Conservation (phyloP, 1,140 invertebrate species). For the Zaprionus inermis region DNA sequence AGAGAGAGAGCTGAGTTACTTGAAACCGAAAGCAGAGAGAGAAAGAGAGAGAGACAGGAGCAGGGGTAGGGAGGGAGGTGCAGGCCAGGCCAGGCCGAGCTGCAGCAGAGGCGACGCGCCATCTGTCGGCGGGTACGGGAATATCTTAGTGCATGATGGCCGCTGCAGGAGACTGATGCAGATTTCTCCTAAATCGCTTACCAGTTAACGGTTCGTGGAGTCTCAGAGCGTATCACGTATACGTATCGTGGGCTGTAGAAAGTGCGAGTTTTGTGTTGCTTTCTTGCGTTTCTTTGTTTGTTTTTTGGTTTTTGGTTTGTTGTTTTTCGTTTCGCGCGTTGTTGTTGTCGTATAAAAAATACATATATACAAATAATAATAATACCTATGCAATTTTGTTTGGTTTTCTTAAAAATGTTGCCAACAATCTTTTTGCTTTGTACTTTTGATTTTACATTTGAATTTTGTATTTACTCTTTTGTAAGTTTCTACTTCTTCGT, state of each 20-base stretch:
- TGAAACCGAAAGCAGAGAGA: slow-evolving; percentile 7
- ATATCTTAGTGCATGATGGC: neutral
- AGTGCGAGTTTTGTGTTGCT: slow-evolving; percentile 40
- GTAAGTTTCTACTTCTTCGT: slow-evolving; percentile 39
- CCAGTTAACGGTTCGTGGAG: slow-evolving; percentile 60
- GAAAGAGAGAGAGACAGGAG: neutral
- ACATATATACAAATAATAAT: slow-evolving; percentile 80
- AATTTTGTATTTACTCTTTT: slow-evolving; percentile 59
- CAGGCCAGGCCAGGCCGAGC: no score
- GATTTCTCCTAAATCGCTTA: slow-evolving; percentile 59
- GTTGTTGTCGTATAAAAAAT: slow-evolving; percentile 80
- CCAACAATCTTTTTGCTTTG: slow-evolving; percentile 80
- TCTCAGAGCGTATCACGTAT: slow-evolving; percentile 71
- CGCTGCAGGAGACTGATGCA: neutral
- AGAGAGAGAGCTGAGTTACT: slow-evolving; percentile 21
- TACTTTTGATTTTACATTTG: slow-evolving; percentile 80
- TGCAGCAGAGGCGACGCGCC: neutral
- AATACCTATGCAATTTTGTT: slow-evolving; percentile 72
- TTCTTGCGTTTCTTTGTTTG: slow-evolving; percentile 19
- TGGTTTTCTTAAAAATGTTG: slow-evolving; percentile 67
- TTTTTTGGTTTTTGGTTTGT: slow-evolving; percentile 17
- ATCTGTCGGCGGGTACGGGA: neutral
- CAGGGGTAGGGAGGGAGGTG: neutral
- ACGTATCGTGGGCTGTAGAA: slow-evolving; percentile 60
- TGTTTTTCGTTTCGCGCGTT: slow-evolving; percentile 37